Base-by-base conservation (phyloP, 2,113 vertebrate genomes). In the Ageneiosus marmoratus region DNA sequence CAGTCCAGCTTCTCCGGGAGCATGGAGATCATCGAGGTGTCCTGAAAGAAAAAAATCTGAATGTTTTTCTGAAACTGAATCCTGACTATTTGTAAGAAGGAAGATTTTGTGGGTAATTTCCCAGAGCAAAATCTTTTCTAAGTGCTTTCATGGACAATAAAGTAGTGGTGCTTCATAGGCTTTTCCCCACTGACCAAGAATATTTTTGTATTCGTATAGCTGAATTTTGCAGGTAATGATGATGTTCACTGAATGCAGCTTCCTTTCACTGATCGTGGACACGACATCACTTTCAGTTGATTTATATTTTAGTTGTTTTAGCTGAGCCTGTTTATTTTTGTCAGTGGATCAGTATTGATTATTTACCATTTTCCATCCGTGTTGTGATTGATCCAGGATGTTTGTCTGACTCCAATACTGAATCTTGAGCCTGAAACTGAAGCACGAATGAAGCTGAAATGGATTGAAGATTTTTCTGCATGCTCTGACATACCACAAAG, bases 11-110 rank as follows among this genome's bases (percentile, higher is more conserved):
- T 99, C 80, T 98, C 97, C 0, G 96, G 97, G 86, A 99, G 98
- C 92, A 95, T 99, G 98, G 98, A 99, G 84, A 90, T 99, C 91
- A 98, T 99, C 0, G 92, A 99, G 90, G 98, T 99, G 77, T 98
- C 98, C 84, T 99, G 96, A 98, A 90, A 56, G 65, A 9, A 32
- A 74, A 12, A 51, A 44, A 62, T 15, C 4, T 8, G 29, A 12
- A 41, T 32, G 34, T 53, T 10, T 2, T 16, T 32, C 62, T 75
- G 1, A 50, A 48, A 74, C 18, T n/a, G 13, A 24, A 72, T 51
- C 48, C 2, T 18, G n/a, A 56, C 50, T 55, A 27, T 20, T 58
- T 34, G n/a, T 32, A 67, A 81, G 76, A 76, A 56, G 44, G 67
- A 70, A 73, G 51, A 55, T 63, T 69, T 55, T 32, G 22, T 7